Conservation (phyloP, 2,797 vertebrate genomes). For the Choloepus didactylus region DNA sequence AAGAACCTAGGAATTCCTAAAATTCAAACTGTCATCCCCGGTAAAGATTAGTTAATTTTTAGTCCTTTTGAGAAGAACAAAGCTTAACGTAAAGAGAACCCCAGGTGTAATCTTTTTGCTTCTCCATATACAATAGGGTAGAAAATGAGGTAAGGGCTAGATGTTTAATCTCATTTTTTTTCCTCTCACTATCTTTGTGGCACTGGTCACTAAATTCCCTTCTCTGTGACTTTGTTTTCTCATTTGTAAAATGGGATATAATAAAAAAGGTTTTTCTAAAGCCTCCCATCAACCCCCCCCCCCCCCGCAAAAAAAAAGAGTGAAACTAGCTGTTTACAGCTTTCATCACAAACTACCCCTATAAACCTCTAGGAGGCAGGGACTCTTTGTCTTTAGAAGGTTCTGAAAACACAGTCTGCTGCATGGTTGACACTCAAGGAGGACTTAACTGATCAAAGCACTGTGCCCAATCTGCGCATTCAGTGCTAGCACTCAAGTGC, state of each 20-base stretch:
- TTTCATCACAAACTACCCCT: not conserved
- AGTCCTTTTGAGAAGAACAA: not conserved
- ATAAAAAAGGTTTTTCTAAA: not conserved
- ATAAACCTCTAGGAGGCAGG: not conserved
- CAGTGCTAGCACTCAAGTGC: not conserved
- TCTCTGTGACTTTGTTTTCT: slow-evolving; percentile 4
- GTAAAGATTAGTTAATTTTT: not conserved
- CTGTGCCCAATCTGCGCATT: not conserved
- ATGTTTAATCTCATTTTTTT: not conserved
- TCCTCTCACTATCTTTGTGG: not conserved
- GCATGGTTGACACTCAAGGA: not conserved
- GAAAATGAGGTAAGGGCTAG: too few species aligned
- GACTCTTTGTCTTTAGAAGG: not conserved
- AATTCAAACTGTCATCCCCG: not conserved
- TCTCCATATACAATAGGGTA: not conserved
- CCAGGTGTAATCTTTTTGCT: not conserved
- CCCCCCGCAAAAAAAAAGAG: not conserved
- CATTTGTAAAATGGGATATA: not conserved
- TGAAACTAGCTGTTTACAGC: not conserved
- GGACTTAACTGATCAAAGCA: not conserved
- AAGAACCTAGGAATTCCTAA: not conserved
- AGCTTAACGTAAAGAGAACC: not conserved
- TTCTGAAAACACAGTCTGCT: not conserved
- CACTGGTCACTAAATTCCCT: not conserved
- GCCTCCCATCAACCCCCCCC: not conserved